phyloP scores from a whole-genome alignment of 2,113 vertebrate genomes.

The Ondatra zibethicus region DNA sequence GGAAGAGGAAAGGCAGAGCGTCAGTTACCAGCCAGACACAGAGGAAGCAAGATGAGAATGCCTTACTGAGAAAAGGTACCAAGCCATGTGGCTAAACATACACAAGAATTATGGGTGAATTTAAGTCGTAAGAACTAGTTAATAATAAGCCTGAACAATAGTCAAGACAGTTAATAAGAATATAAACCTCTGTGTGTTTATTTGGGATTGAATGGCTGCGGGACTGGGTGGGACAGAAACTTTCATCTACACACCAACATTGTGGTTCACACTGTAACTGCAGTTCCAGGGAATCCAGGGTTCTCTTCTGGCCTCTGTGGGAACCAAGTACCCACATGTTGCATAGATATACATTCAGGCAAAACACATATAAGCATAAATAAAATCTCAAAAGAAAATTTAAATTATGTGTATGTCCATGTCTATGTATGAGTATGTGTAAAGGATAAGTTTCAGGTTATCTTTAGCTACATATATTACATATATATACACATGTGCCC shows the following conservation, averaged over 20 bases:
- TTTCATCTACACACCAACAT: neutral
- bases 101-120: no score
- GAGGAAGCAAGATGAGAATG: no score
- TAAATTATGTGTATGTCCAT: neutral
- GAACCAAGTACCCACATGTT: neutral
- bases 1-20: no score
- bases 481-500: neutral
- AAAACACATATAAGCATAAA: neutral
- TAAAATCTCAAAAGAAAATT: neutral
- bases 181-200: no score
- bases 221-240: no score
- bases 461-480: neutral
- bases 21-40: no score
- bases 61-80: no score
- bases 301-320: neutral
- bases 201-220: no score
- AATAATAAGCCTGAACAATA: no score
- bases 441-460: neutral
- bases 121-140: no score
- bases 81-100: no score
- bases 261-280: neutral
- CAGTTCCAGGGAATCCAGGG: neutral
- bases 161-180: no score
- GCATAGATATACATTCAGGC: neutral
- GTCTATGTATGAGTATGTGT: neutral